Percentiles rank a stretch among this genome's conserved stretches.
Evolutionary conservation across 2,113 vertebrate genomes (phyloP).

Genomic region (Leptocoma aspasia): DNA sequence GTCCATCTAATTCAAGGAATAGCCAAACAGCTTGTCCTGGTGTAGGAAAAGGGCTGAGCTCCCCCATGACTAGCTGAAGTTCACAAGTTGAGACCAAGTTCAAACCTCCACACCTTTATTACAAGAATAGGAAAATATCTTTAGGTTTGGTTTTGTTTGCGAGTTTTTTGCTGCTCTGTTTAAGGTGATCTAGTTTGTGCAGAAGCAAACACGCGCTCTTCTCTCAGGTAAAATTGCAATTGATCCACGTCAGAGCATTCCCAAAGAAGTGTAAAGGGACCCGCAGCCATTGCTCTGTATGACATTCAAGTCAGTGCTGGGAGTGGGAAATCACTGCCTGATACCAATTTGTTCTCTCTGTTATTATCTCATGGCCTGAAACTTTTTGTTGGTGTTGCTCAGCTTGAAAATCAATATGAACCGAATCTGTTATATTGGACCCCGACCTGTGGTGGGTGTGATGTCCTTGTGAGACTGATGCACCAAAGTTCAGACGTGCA

Average conservation of each 20-base stretch:
- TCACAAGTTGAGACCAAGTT: neutral
- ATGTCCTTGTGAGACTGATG: neutral
- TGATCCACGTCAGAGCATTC: neutral
- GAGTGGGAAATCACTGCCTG: neutral
- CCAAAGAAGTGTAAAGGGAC: neutral
- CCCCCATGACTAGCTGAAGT: neutral
- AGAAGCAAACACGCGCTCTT: neutral
- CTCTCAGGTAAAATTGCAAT: neutral
- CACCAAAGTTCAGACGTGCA: neutral
- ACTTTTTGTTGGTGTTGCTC: neutral
- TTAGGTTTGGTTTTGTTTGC: neutral
- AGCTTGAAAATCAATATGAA: neutral
- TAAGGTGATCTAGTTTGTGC: neutral
- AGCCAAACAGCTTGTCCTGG: neutral
- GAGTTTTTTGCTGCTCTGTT: neutral
- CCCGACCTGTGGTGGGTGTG: neutral
- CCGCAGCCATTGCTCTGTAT: neutral
- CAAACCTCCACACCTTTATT: neutral
- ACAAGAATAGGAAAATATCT: neutral
- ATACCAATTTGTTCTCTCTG: neutral
- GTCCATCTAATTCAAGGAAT: neutral
- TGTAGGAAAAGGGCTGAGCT: neutral
- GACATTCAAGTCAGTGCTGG: fast-evolving
- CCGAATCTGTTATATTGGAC: neutral
- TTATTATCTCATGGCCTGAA: neutral